A percentile compares a stretch with the other conserved stretches of the same genome.
Evolutionary conservation across 2,113 vertebrate species (phyloP).

Genomic region (Calonectris borealis): DNA sequence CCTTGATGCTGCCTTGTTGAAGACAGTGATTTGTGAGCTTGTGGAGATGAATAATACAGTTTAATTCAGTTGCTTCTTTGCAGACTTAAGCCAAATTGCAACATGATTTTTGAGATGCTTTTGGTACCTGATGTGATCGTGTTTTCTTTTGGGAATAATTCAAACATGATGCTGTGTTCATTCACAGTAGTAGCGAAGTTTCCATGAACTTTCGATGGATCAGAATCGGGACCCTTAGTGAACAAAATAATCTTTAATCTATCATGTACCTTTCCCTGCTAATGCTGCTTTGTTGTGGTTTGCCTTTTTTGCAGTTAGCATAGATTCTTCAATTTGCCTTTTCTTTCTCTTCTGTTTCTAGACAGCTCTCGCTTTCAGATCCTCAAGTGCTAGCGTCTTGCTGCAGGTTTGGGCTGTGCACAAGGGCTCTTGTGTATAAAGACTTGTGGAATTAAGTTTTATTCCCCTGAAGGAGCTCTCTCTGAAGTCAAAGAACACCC

Average conservation of each 20-base stretch:
- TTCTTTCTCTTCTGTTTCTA: background rate
- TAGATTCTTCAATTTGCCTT: background rate
- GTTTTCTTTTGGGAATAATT: background rate
- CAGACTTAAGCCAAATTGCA: background rate
- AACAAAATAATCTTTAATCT: background rate
- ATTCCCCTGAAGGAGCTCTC: background rate
- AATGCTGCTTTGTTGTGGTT: background rate
- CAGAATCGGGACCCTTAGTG: background rate
- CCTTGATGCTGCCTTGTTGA: background rate
- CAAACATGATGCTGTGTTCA: background rate
- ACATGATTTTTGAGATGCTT: background rate
- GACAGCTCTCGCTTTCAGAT: background rate
- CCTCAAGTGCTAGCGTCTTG: background rate
- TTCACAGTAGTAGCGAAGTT: background rate
- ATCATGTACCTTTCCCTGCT: background rate
- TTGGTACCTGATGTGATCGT: background rate
- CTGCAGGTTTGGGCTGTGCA: background rate
- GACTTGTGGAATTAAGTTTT: background rate
- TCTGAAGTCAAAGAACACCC: background rate
- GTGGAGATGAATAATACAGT: background rate
- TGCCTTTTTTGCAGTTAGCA: background rate
- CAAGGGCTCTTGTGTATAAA: background rate
- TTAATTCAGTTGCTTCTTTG: slow-evolving; percentile 6
- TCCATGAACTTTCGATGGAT: background rate
- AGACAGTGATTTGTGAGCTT: slow-evolving; percentile 8